Conservation (phyloP, 1,140 invertebrate species). For the Hyles euphorbiae region DNA sequence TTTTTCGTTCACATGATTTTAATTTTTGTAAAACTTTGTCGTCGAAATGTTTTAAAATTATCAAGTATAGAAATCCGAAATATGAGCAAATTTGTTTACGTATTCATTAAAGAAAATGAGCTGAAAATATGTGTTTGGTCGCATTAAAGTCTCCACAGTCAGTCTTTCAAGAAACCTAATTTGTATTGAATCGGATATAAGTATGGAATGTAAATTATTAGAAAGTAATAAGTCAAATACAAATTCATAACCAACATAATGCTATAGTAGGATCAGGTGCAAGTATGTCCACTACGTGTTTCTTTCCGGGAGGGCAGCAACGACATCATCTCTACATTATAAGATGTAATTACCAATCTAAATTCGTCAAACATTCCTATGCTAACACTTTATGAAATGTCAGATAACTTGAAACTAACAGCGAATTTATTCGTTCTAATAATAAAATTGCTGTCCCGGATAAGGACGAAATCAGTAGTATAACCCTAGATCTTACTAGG, state of each 20-base stretch:
- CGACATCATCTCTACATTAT: slow-evolving; percentile 22
- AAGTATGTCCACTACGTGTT: slow-evolving; percentile 20
- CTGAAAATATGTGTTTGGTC: slow-evolving; percentile 46
- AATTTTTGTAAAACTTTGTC: slow-evolving; percentile 25
- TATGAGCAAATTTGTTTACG: slow-evolving; percentile 63
- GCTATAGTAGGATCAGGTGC: slow-evolving; percentile 13
- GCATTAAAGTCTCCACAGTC: slow-evolving; percentile 51
- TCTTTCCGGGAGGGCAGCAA: slow-evolving; percentile 47
- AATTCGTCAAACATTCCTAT: slow-evolving; percentile 47
- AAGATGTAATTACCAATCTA: slow-evolving; percentile 29
- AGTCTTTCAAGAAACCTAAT: slow-evolving; percentile 67
- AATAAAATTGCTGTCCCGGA: slow-evolving; percentile 62
- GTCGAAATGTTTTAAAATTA: slow-evolving; percentile 22
- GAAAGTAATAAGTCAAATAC: slow-evolving; percentile 24
- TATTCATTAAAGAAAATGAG: slow-evolving; percentile 43
- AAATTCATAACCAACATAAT: slow-evolving; percentile 39
- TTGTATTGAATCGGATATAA: slow-evolving; percentile 48
- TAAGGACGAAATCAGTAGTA: slow-evolving; percentile 60
- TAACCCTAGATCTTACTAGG: slow-evolving; percentile 28
- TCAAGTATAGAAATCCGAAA: slow-evolving; percentile 37
- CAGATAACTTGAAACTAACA: slow-evolving; percentile 50
- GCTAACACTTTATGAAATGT: slow-evolving; percentile 42
- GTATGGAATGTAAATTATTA: slow-evolving; percentile 59
- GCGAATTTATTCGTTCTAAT: slow-evolving; percentile 50
- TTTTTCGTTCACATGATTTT: slow-evolving; percentile 27